A percentile compares a stretch with the other conserved stretches of the same genome.
Evolutionary conservation across 2,797 vertebrate genomes (phyloP).

Genomic region (Anolis apletophallus): DNA sequence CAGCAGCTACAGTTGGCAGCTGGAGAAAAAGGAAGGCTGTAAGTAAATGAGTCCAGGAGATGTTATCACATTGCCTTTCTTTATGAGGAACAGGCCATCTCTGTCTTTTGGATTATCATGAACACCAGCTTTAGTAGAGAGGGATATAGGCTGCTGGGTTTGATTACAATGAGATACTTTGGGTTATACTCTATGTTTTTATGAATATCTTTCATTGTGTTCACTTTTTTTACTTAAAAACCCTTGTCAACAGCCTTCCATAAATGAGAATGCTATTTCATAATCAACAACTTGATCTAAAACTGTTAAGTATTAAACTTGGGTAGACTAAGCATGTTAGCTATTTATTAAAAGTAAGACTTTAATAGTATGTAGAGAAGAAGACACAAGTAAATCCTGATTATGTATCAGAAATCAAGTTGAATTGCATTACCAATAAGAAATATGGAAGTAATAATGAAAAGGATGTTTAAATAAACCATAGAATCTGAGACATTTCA

Average conservation of each 20-base stretch:
- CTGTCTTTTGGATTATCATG: too few relatives aligned
- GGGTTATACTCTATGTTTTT: neutral
- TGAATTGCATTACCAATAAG: neutral
- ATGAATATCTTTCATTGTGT: neutral
- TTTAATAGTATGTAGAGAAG: neutral
- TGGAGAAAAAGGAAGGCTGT: too few relatives aligned
- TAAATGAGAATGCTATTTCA: neutral
- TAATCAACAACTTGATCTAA: neutral
- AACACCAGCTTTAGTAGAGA: too few relatives aligned
- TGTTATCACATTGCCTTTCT: too few relatives aligned
- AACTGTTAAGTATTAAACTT: conserved; percentile 18
- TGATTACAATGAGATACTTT: too few relatives aligned
- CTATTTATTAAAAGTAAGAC: neutral
- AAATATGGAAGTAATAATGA: too few relatives aligned
- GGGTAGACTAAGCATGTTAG: neutral
- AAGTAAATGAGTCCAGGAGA: too few relatives aligned
- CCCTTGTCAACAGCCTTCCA: neutral
- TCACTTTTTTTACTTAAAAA: neutral
- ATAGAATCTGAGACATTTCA: too few relatives aligned
- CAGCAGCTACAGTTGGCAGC: too few relatives aligned
- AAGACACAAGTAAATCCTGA: neutral
- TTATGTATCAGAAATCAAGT: neutral
- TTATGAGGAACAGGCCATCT: too few relatives aligned
- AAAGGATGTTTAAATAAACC: too few relatives aligned
- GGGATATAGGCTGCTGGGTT: too few relatives aligned